Conservation (phyloP, 2,797 vertebrate genomes). For the Columba guinea region DNA sequence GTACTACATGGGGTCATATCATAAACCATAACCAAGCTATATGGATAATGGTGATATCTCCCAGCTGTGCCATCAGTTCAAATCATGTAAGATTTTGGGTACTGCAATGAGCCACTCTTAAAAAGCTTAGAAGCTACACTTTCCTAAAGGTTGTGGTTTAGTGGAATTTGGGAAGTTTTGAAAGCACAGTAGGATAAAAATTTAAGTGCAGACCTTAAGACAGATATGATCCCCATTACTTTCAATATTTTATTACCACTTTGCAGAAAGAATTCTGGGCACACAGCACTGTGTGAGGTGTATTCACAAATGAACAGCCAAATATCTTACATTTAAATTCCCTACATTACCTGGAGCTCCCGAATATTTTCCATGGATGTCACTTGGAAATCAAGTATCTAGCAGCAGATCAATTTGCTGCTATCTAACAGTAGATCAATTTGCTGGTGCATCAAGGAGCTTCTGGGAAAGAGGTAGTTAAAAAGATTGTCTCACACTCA, state of each 20-base stretch:
- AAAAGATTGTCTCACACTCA: not conserved
- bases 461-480: not conserved
- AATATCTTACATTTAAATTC: not conserved
- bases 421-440: not conserved
- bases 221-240: not conserved
- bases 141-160: not conserved
- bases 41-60: not conserved
- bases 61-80: not conserved
- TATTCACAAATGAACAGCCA: not conserved
- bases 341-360: not conserved
- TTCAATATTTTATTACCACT: not conserved
- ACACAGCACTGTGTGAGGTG: fast-evolving
- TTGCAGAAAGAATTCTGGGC: not conserved
- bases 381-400: not conserved
- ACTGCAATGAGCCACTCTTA: not conserved
- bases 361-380: not conserved
- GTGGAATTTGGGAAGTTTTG: not conserved
- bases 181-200: not conserved
- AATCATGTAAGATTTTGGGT: not conserved
- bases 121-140: not conserved
- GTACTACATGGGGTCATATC: not conserved
- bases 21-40: not conserved
- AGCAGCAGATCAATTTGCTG: not conserved
- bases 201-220: fast-evolving
- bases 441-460: not conserved